Percentiles rank a stretch among this genome's conserved stretches.
Evolutionary conservation across 2,797 vertebrate genomes (phyloP).

Genomic region (Cryptoblepharus egeriae): DNA sequence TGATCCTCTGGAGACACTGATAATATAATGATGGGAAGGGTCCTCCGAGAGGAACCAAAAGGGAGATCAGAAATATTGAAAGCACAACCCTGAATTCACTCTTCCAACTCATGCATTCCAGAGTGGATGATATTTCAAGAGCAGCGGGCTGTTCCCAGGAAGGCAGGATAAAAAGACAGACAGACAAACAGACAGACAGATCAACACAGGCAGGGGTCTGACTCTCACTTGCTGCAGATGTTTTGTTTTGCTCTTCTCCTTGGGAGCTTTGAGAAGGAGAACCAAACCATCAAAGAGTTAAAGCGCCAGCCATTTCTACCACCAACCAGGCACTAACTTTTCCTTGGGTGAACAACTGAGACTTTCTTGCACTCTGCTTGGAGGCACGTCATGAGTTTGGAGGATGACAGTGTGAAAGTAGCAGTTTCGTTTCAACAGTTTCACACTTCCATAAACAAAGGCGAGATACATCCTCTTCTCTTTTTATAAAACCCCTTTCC

Average conservation of each 20-base stretch:
- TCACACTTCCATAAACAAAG: constrained; percentile 61
- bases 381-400: constrained; percentile 48
- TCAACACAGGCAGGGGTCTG: no score
- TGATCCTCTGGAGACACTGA: no score
- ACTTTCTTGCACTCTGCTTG: constrained; percentile 50
- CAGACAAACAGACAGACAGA: background rate
- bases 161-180: background rate
- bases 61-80: background rate
- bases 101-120: background rate
- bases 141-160: background rate
- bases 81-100: background rate
- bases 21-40: no score
- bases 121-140: background rate
- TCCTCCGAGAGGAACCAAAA: no score
- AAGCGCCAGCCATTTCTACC: constrained; percentile 25
- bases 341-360: constrained; percentile 36
- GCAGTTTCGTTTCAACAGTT: constrained; percentile 66
- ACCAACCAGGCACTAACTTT: constrained; percentile 5
- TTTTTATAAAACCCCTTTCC: constrained; percentile 48
- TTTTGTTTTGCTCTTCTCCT: background rate
- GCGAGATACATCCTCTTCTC: background rate
- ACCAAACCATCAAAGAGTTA: constrained; percentile 27
- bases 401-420: constrained; percentile 60
- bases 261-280: background rate
- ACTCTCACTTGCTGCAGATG: no score